Evolutionary conservation across 2,797 vertebrate genomes (phyloP), one percentile per base, ranked within the genome.

Genomic region (Lagodon rhomboides): DNA sequence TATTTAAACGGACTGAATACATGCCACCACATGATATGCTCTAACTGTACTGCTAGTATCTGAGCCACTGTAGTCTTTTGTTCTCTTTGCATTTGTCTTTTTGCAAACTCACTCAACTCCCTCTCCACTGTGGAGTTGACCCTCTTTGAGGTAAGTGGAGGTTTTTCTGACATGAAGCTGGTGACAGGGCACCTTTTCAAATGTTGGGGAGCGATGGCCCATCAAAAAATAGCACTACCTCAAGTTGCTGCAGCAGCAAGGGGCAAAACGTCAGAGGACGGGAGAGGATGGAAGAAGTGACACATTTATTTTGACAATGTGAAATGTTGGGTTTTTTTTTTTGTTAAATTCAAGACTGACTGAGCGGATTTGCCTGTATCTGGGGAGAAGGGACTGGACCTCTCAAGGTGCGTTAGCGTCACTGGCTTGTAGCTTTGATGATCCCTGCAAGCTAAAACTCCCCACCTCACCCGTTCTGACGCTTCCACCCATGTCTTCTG

Each of bases 271-370:
- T 92, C 91, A 88, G 56, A 25, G 61, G 55, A 61, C 27, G 43
- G 54, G 22, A 83, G 30, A 83, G 65, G 71, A 75, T 18, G 63
- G 73, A 43, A 61, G 71, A 77, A 85, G 68, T 4, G 78, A 89
- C 79, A 84, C 85, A 90, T 93, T 88, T 93, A 86, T 90, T 92
- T 90, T 90, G 92, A 94, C 91, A 94, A 93, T 89, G 84, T 84
- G 68, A 89, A 89, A 60, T 67, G 34, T 12, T 68, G n/a, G n/a
- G 38, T 80, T 80, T 82, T 75, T 71, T 85, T 82, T 85, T 76
- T 67, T 22, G 73, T 82, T 87, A 89, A 89, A 88, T 92, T 91
- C 93, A 89, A 89, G 55, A 87, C 88, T 91, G 91, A 92, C 91
- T 62, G 50, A 90, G 85, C 62, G 23, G 84, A 92, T 93, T 92